Evolutionary conservation across 1,140 invertebrate species (phyloP), one percentile per base, ranked within the genome.

Genomic region (Acyrthosiphon pisum): DNA sequence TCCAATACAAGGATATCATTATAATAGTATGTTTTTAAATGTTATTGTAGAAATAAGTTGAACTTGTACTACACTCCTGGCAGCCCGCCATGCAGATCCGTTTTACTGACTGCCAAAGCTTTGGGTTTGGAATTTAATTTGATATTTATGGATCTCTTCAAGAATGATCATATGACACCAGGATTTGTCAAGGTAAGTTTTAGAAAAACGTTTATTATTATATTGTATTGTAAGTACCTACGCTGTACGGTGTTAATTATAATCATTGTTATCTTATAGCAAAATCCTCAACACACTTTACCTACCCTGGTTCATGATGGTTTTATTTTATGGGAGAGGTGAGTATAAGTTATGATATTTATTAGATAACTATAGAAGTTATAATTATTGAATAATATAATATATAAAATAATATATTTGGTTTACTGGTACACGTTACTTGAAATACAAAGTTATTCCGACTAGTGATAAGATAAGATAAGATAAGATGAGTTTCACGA

Each of bases 171-270:
- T 83, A 94, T 97, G 94, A 97, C 96, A 76, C 96, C 97, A 6
- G 97, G 97, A 94, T 98, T 96, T 95, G 81, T 97, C 11, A 97
- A 98, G 96, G 97, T 98, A 96, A n/a, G 14, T 68, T n/a, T 68
- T 68, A 3, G 14, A 68, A 14, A 68, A 48, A 26, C 4, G 3
- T 30, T 4, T 26, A 37, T 37, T 37, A 37, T 60, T 94, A 93
- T 95, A 22, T n/a, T n/a, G 44, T 41, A n/a, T 84, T 18, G 8
- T 68, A 20, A 9, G 2, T 6, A 53, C 50, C 30, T 26, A 0
- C 7, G 30, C 60, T n/a, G 6, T 23, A n/a, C 60, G 11, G 11
- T 68, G 3, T 0, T 30, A 11, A 50, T 20, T 3, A n/a, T n/a
- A 68, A n/a, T 68, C 60, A 11, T n/a, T n/a, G 9, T 94, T 93